These are phyloP conservation scores for Drosophila leonis DNA, from an alignment of 2,888 invertebrate species.

Conservation along the genomic window DNA sequence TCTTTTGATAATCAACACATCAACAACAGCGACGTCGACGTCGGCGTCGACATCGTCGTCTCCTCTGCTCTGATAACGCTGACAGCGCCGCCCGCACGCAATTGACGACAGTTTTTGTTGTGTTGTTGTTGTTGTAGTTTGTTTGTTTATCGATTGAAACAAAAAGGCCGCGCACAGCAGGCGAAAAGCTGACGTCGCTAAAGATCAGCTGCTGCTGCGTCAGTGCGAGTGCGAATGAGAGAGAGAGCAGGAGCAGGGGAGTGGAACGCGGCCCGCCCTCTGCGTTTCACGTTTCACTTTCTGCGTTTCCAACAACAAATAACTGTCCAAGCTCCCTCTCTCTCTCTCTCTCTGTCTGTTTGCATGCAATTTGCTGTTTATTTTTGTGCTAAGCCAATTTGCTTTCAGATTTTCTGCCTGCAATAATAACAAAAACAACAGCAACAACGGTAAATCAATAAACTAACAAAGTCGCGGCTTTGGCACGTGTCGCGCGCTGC, in stretches of 20 bases:
- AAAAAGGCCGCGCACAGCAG: slow-evolving; percentile 43
- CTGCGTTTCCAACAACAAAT: slow-evolving; percentile 18
- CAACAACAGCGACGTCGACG: slow-evolving; percentile 31
- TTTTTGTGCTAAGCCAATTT: slow-evolving; percentile 73
- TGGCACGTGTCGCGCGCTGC: slow-evolving; percentile 48
- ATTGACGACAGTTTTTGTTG: slow-evolving; percentile 49
- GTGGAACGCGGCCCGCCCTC: background rate
- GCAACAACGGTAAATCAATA: slow-evolving; percentile 54
- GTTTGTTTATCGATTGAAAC: slow-evolving; percentile 69
- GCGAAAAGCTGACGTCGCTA: slow-evolving; percentile 33
- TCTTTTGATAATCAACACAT: slow-evolving; percentile 63
- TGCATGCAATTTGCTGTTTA: slow-evolving; percentile 16
- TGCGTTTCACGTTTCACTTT: slow-evolving; percentile 23
- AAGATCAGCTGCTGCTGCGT: slow-evolving; percentile 60
- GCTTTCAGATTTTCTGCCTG: slow-evolving; percentile 42
- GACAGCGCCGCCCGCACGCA: slow-evolving; percentile 48
- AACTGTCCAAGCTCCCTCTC: slow-evolving; percentile 11
- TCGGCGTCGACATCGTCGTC: background rate
- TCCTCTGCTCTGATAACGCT: slow-evolving; percentile 48
- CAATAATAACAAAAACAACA: slow-evolving; percentile 4
- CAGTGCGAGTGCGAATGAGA: slow-evolving; percentile 8
- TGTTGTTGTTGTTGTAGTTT: slow-evolving; percentile 33
- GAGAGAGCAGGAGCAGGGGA: background rate
- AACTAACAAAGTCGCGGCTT: slow-evolving; percentile 40
- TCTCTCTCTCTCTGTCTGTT: background rate